phyloP scores from a whole-genome alignment of 2,797 vertebrate species.

The Numenius phaeopus region DNA sequence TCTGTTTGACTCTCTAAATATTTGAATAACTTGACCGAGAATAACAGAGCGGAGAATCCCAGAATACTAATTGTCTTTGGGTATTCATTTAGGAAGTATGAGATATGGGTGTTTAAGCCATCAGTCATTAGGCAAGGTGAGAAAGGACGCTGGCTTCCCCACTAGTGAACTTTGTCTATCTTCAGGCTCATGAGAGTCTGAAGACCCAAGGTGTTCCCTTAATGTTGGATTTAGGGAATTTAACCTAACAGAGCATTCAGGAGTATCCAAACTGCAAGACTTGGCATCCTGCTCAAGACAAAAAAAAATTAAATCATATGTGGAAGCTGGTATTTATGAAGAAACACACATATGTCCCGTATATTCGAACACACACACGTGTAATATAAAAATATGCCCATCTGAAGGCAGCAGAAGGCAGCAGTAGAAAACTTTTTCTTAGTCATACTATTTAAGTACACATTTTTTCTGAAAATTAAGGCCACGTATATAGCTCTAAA shows the following conservation, averaged over 20 bases:
- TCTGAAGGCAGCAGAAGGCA: neutral
- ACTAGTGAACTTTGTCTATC: neutral
- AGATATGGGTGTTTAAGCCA: neutral
- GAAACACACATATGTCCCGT: neutral
- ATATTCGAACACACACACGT: rapidly evolving
- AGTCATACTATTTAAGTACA: neutral
- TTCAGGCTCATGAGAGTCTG: neutral
- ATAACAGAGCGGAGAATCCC: neutral
- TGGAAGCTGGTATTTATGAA: neutral
- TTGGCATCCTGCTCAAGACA: neutral
- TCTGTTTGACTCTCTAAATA: conserved; percentile 14
- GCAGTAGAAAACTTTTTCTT: neutral
- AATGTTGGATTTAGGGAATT: neutral
- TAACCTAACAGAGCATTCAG: neutral
- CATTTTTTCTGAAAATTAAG: neutral
- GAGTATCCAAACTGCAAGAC: neutral
- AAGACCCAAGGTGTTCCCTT: neutral
- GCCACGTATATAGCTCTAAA: neutral
- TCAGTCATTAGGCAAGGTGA: neutral
- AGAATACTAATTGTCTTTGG: neutral
- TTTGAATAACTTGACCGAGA: neutral
- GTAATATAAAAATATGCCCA: neutral
- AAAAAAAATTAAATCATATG: rapidly evolving
- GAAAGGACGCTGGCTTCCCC: neutral
- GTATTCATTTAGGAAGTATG: neutral